A percentile compares a stretch with the other conserved stretches of the same genome.
These are phyloP conservation scores for Watsonalla cultraria DNA, from an alignment of 2,888 invertebrate genomes.

Conservation along the genomic window DNA sequence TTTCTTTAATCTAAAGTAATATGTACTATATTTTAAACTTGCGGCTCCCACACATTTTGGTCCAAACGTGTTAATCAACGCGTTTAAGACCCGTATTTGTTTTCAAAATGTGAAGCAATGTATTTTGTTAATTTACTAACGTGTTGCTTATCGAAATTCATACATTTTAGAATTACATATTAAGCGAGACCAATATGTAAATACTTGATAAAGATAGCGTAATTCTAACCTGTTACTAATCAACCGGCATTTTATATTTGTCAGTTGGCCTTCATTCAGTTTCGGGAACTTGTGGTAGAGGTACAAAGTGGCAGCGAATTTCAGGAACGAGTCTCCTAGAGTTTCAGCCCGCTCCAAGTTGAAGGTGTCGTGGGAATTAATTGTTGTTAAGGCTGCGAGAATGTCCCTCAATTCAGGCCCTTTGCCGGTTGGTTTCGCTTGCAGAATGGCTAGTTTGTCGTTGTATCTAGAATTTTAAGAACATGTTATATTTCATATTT, in stretches of 20 bases:
- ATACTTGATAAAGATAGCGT: too few species aligned
- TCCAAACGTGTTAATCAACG: too few species aligned
- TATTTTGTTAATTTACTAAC: too few species aligned
- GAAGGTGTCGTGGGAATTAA: constrained; percentile 85
- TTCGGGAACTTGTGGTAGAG: constrained; percentile 83
- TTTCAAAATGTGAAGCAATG: too few species aligned
- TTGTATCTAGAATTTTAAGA: constrained; percentile 39
- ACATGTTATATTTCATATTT: too few species aligned
- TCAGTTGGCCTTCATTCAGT: constrained; percentile 88
- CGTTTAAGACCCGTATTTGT: too few species aligned
- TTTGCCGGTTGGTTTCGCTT: constrained; percentile 20
- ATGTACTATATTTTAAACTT: too few species aligned
- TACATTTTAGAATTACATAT: too few species aligned
- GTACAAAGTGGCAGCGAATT: constrained; percentile 86
- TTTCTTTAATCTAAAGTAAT: too few species aligned
- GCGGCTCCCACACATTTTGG: too few species aligned
- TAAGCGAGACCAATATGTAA: too few species aligned
- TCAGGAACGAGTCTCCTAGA: constrained; percentile 93
- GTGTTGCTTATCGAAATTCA: too few species aligned
- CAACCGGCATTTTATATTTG: constrained; percentile 83
- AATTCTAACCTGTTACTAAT: constrained; percentile 87
- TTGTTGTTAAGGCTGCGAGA: constrained; percentile 83
- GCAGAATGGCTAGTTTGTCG: constrained; percentile 45
- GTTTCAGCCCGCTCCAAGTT: constrained; percentile 91
- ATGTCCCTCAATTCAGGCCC: constrained; percentile 73